These are phyloP conservation scores for Amia ocellicauda DNA, from an alignment of 2,113 vertebrate species.

Conservation along the genomic window DNA sequence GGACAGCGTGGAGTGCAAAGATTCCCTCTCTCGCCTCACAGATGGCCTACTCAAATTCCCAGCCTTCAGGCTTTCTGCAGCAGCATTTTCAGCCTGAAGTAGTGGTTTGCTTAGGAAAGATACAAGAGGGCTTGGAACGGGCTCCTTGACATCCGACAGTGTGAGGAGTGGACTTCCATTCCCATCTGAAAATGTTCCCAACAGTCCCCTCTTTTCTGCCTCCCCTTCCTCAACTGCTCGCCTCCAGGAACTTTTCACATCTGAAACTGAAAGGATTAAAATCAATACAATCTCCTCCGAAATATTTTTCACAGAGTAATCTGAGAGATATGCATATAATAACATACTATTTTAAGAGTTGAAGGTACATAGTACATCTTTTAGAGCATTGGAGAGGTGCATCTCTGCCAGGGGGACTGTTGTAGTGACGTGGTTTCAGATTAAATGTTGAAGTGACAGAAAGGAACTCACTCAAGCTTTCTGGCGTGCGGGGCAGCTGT, in stretches of 20 bases:
- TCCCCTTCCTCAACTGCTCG: constrained; percentile 56
- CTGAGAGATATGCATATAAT: too few species aligned
- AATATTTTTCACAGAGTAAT: too few species aligned
- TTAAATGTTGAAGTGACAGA: too few species aligned
- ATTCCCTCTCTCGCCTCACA: constrained; percentile 26
- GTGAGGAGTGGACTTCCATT: neutral
- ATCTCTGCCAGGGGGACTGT: too few species aligned
- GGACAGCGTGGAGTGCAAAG: constrained; percentile 25
- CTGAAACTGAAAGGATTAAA: constrained; percentile 44
- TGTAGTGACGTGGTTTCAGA: too few species aligned
- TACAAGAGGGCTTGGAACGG: neutral
- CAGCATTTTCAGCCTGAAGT: neutral
- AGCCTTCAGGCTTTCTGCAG: neutral
- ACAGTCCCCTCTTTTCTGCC: constrained; percentile 31
- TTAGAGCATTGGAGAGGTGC: too few species aligned
- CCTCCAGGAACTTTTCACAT: constrained; percentile 64
- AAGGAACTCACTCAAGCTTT: constrained; percentile 76
- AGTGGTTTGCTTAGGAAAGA: neutral
- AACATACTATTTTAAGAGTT: too few species aligned
- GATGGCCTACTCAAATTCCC: constrained; percentile 4
- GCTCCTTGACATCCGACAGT: neutral
- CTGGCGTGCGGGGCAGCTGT: constrained; percentile 79
- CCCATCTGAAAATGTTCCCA: constrained; percentile 9
- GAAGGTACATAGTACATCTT: too few species aligned
- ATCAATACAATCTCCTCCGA: neutral